phyloP scores from a whole-genome alignment of 2,797 vertebrate species.

The Apogon hyalosoma region DNA sequence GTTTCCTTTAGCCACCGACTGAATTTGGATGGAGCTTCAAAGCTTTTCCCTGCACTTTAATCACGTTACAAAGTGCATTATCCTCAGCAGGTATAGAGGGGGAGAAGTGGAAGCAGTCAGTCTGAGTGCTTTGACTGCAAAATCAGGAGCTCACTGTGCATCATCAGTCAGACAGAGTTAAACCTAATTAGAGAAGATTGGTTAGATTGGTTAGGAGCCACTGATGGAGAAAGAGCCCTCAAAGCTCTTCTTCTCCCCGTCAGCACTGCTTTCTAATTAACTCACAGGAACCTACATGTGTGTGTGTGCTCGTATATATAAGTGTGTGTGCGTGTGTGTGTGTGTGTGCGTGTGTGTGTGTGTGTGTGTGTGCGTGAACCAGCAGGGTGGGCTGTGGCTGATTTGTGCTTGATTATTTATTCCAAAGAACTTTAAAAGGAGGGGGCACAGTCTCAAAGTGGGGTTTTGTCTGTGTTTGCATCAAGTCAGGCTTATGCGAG shows the following conservation, averaged over 20 bases:
- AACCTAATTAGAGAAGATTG: conserved; percentile 69
- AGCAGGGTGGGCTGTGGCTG: conserved; percentile 12
- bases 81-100: conserved; percentile 52
- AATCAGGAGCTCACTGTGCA: conserved; percentile 41
- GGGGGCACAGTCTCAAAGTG: neutral
- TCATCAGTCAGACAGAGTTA: conserved; percentile 46
- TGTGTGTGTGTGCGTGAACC: conserved; percentile 1
- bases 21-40: conserved; percentile 55
- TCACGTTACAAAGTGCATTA: conserved; percentile 63
- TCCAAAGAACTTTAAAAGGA: conserved; percentile 9
- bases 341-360: neutral
- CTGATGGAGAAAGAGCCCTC: conserved; percentile 52
- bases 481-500: neutral
- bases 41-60: conserved; percentile 63
- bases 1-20: conserved; percentile 15
- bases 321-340: too few species aligned
- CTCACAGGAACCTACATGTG: conserved; percentile 14
- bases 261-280: conserved; percentile 54
- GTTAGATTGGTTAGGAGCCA: conserved; percentile 48
- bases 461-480: conserved; percentile 4
- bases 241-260: conserved; percentile 24
- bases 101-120: conserved; percentile 59
- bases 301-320: too few species aligned
- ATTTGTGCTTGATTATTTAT: conserved; percentile 35
- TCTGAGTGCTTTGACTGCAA: conserved; percentile 43